These are phyloP conservation scores for Byasa hedistus DNA, from an alignment of 2,888 invertebrate species.

Conservation along the genomic window DNA sequence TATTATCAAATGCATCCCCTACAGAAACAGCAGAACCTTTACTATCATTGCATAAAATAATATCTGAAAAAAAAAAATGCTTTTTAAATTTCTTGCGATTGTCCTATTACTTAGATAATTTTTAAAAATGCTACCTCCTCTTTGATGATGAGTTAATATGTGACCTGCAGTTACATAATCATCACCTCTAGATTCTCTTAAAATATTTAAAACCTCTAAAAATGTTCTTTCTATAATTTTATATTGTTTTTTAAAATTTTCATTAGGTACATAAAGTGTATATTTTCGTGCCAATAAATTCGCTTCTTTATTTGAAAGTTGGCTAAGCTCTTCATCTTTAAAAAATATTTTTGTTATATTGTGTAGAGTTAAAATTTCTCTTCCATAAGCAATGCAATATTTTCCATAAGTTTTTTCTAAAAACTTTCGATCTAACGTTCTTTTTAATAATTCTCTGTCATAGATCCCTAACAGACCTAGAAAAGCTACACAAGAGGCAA, in stretches of 20 bases:
- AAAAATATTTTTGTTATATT: slow-evolving; percentile 81
- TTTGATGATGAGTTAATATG: slow-evolving; percentile 84
- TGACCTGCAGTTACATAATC: slow-evolving; percentile 76
- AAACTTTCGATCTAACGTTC: slow-evolving; percentile 79
- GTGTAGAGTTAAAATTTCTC: slow-evolving; percentile 83
- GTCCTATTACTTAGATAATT: not conserved
- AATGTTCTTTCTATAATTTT: slow-evolving; percentile 80
- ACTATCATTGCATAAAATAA: slow-evolving; percentile 80
- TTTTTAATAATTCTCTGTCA: slow-evolving; percentile 80
- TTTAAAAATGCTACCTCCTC: slow-evolving; percentile 67
- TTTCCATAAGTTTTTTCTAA: slow-evolving; percentile 78
- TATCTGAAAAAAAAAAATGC: slow-evolving; percentile 62
- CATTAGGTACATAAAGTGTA: slow-evolving; percentile 80
- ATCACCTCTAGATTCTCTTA: slow-evolving; percentile 67
- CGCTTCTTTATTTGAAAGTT: slow-evolving; percentile 69
- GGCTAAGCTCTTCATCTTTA: slow-evolving; percentile 79
- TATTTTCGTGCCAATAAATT: slow-evolving; percentile 79
- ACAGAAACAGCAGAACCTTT: slow-evolving; percentile 72
- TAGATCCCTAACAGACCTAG: slow-evolving; percentile 79
- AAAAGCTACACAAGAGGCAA: slow-evolving; percentile 81
- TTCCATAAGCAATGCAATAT: slow-evolving; percentile 63
- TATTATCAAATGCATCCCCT: slow-evolving; percentile 64
- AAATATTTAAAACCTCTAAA: slow-evolving; percentile 74
- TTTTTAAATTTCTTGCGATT: not conserved
- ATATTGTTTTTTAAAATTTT: slow-evolving; percentile 70